Percentiles rank a stretch among this genome's conserved stretches.
Conservation (phyloP, 2,797 vertebrate genomes). For the Ciconia nigra region DNA sequence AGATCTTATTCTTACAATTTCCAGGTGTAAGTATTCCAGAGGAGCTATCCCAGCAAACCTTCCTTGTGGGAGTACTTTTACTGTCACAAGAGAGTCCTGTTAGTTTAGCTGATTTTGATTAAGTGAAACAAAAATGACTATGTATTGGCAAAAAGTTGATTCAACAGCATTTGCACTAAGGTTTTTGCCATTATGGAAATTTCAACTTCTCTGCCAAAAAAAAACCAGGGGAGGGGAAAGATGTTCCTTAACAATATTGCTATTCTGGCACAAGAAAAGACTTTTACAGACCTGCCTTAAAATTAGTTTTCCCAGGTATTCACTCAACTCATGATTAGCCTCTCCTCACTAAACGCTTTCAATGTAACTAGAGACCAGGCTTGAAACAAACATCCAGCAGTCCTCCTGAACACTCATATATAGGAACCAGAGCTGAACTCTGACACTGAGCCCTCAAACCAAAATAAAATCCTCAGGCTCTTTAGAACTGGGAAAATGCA, state of each 20-base stretch:
- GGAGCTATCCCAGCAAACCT: neutral
- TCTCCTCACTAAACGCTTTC: neutral
- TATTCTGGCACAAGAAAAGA: constrained; percentile 17
- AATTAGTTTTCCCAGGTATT: constrained; percentile 21
- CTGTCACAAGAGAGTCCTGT: neutral
- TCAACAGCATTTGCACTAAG: neutral
- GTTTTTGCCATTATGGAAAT: constrained; percentile 5
- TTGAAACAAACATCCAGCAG: neutral
- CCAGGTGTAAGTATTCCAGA: neutral
- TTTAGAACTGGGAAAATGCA: neutral
- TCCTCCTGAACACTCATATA: neutral
- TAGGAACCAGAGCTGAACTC: neutral
- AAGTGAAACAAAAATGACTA: neutral
- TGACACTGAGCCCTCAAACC: neutral
- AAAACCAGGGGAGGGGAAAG: neutral
- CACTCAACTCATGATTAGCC: neutral
- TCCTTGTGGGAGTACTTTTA: neutral
- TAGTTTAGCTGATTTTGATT: neutral
- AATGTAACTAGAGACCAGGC: neutral
- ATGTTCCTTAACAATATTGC: constrained; percentile 22
- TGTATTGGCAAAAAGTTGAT: neutral
- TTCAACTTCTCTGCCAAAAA: neutral
- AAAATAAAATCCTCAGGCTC: neutral
- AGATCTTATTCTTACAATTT: neutral
- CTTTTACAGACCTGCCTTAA: neutral